A percentile compares a stretch with the other conserved stretches of the same genome.
Conservation (phyloP, 1,140 invertebrate species). For the Caenorhabditis tropicalis region DNA sequence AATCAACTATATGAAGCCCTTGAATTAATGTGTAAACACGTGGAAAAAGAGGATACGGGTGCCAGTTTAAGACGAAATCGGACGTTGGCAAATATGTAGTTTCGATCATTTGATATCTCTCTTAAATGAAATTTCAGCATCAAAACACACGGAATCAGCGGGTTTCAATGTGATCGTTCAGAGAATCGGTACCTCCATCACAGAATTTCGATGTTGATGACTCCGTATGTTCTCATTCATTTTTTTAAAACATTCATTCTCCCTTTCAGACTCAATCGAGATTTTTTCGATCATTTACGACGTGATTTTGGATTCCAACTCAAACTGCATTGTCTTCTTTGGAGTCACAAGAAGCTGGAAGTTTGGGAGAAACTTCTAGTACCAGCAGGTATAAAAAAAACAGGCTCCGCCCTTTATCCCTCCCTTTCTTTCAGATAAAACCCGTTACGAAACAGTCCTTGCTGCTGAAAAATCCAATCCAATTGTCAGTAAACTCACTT, state of each 20-base stretch:
- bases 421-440: not conserved
- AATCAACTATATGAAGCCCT: not conserved
- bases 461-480: not conserved
- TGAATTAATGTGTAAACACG: not conserved
- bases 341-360: not conserved
- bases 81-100: not conserved
- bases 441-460: not conserved
- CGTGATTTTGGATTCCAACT: not conserved
- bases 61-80: not conserved
- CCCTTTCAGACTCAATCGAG: not conserved
- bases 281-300: not conserved
- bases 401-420: not conserved
- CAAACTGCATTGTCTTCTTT: slow-evolving; percentile 13
- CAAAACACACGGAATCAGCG: not conserved
- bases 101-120: too few species aligned
- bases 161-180: not conserved
- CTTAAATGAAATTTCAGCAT: too few species aligned
- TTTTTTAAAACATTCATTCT: not conserved
- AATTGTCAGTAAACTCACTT: not conserved
- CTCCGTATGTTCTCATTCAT: not conserved
- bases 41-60: not conserved
- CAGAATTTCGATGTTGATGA: not conserved
- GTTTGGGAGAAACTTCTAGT: not conserved
- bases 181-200: not conserved
- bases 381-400: not conserved